phyloP scores from a whole-genome alignment of 2,888 invertebrate species.

The Ennomos quercinarius region DNA sequence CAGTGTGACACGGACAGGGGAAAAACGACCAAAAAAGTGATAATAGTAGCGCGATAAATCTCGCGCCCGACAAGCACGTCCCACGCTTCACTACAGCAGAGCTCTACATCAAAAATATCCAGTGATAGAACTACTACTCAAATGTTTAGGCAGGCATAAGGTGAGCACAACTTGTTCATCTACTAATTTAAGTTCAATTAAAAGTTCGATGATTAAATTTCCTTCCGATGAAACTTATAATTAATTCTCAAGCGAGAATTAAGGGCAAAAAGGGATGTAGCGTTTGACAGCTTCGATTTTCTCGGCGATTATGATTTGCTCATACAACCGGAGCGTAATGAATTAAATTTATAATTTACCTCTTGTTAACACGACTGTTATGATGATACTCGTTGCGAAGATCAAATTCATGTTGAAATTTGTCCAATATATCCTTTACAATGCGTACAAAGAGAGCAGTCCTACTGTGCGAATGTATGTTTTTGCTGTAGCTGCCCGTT shows the following conservation, averaged over 20 bases:
- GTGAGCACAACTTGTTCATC: slow-evolving; percentile 9
- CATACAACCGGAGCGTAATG: slow-evolving; percentile 8
- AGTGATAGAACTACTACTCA: not conserved
- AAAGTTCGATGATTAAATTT: slow-evolving; percentile 34
- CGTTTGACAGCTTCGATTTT: slow-evolving; percentile 34
- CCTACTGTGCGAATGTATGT: slow-evolving; percentile 19
- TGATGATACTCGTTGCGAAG: slow-evolving; percentile 16
- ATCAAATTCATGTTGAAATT: slow-evolving; percentile 22
- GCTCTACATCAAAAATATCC: not conserved
- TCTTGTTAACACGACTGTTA: slow-evolving; percentile 27
- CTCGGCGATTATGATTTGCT: slow-evolving; percentile 21
- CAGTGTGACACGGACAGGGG: slow-evolving; percentile 27
- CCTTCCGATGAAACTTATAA: slow-evolving; percentile 27
- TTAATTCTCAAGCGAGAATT: slow-evolving; percentile 21
- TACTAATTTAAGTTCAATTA: slow-evolving; percentile 26
- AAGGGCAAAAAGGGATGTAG: slow-evolving; percentile 17
- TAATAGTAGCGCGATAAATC: slow-evolving; percentile 42
- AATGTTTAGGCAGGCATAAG: slow-evolving; percentile 3
- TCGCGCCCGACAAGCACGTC: slow-evolving; percentile 35
- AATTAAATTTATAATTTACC: slow-evolving; percentile 30
- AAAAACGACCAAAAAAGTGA: slow-evolving; percentile 33
- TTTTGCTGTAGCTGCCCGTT: slow-evolving; percentile 21
- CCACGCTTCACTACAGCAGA: slow-evolving; percentile 34
- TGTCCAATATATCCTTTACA: not conserved
- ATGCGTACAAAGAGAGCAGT: slow-evolving; percentile 7